Evolutionary conservation across 2,888 invertebrate genomes (phyloP).

Genomic region (Drosophila fungiperda): DNA sequence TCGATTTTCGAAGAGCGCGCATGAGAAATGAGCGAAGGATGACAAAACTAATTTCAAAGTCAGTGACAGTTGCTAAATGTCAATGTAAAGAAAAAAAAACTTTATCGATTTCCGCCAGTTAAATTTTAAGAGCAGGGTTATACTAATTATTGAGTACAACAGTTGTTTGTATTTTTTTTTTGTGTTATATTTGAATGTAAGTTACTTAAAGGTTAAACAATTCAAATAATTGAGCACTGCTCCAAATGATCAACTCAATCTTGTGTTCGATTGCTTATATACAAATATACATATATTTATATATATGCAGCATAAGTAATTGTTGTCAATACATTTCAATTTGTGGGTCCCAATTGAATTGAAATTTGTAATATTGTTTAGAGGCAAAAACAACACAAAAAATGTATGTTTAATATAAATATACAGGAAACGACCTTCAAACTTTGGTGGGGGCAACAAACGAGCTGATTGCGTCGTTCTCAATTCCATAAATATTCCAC

Average conservation of each 20-base stretch:
- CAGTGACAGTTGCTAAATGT: not conserved
- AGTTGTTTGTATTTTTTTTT: not conserved
- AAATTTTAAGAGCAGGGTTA: not conserved
- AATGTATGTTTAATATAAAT: conserved; percentile 48
- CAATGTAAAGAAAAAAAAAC: not conserved
- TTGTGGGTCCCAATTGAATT: conserved; percentile 63
- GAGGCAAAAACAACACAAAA: conserved; percentile 15
- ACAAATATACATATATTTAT: not conserved
- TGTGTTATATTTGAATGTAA: not conserved
- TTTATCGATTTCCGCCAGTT: not conserved
- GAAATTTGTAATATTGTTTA: conserved; percentile 52
- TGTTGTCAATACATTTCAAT: conserved; percentile 68
- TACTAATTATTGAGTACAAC: not conserved
- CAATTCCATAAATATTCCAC: conserved; percentile 26
- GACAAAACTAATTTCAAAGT: not conserved
- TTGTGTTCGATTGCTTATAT: conserved; percentile 38
- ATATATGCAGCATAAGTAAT: conserved; percentile 37
- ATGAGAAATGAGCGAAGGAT: not conserved
- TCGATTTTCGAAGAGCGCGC: not conserved
- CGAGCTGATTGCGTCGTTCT: conserved; percentile 44
- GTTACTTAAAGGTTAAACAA: conserved; percentile 38
- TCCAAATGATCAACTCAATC: conserved; percentile 52
- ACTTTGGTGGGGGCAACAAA: conserved; percentile 48
- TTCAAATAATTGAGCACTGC: conserved; percentile 52
- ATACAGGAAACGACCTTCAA: conserved; percentile 62